A percentile compares a stretch with the other conserved stretches of the same genome.
phyloP scores from a whole-genome alignment of 1,140 invertebrate genomes.

The Liolophura sinensis region DNA sequence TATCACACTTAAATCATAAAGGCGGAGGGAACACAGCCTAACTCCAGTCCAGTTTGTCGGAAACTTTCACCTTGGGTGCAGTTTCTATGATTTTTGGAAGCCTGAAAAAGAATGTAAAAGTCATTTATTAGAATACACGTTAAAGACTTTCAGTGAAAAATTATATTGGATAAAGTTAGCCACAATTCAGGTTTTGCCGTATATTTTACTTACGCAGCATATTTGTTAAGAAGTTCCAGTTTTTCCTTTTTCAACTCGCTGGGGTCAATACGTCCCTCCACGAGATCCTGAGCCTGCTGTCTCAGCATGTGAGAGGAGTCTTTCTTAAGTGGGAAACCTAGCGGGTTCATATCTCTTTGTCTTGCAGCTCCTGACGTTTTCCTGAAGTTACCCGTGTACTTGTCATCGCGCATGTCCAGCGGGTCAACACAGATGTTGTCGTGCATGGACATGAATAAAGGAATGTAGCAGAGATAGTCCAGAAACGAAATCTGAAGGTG shows the following conservation, averaged over 20 bases:
- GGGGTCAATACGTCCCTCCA: conserved; percentile 34
- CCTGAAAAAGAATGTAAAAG: conserved; percentile 13
- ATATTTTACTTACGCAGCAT: conserved; percentile 24
- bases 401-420: conserved; percentile 46
- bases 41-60: too few species aligned
- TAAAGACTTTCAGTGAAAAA: neutral
- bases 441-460: conserved; percentile 52
- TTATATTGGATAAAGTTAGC: neutral
- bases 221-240: conserved; percentile 32
- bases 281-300: conserved; percentile 35
- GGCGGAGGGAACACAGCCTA: too few species aligned
- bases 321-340: conserved; percentile 30
- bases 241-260: conserved; percentile 27
- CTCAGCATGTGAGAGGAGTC: conserved; percentile 28
- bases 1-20: too few species aligned
- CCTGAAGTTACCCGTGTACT: conserved; percentile 32
- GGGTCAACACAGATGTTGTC: conserved; percentile 50
- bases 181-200: conserved; percentile 12
- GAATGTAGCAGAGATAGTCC: conserved; percentile 52
- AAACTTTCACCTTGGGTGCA: neutral
- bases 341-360: conserved; percentile 51
- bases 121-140: neutral
- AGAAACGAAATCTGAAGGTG: conserved; percentile 47
- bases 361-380: conserved; percentile 24
- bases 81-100: conserved; percentile 23